Evolutionary conservation across 1,140 invertebrate species (phyloP), one percentile per base, ranked within the genome.

Genomic region (Campoletis sonorensis): DNA sequence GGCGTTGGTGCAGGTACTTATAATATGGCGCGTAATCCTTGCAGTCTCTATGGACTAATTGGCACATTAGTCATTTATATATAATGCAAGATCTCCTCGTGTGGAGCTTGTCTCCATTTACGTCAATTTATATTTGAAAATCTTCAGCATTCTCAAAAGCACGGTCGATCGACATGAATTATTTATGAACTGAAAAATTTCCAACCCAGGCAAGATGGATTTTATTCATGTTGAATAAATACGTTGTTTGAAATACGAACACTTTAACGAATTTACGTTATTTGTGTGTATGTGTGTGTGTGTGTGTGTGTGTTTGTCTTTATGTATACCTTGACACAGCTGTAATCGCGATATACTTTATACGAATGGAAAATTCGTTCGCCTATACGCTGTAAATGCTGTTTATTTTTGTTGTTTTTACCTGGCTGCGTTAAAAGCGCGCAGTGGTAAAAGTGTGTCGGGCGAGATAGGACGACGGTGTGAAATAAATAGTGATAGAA

Each of bases 401-500:
- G n/a, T 54, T n/a, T 54, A 4, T 54, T 54, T 54, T n/a, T 54
- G 2, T 54, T n/a, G 40, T 54, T 54, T 54, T 21, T 8, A 54
- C 51, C 51, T 54, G 51, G 51, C 18, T n/a, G 51, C 51, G 51
- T 54, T 45, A 54, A 54, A 54, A 54, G 51, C n/a, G 51, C 51
- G 51, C 51, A 54, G 10, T 11, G 51, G 4, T 54, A 54, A 54
- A 54, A 54, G n/a, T n/a, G 18, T 54, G 51, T 11, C 18, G n/a
- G n/a, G 51, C 51, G 51, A 54, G 51, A 54, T 54, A 54, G 51
- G n/a, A 18, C 21, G 23, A 49, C 2, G 49, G 26, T 26, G 45
- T 18, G 49, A 75, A 49, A 54, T 75, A 75, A 75, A 75, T 75
- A 75, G 72, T 27, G 49, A 75, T 54, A 49, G 72, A 16, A 23